phyloP scores from a whole-genome alignment of 2,888 invertebrate species.

The Chymomyza caudatula region DNA sequence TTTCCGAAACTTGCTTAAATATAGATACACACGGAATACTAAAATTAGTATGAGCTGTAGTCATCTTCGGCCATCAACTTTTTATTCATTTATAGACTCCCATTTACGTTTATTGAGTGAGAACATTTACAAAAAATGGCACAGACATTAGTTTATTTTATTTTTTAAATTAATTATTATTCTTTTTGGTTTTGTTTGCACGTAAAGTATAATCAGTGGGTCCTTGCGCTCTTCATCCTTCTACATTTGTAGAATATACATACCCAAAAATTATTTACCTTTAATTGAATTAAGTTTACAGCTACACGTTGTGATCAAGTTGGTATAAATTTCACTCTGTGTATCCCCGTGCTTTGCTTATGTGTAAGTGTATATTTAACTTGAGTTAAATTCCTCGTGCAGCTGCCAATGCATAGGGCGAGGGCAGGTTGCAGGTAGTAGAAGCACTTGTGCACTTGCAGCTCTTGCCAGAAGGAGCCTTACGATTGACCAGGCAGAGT shows the following conservation, averaged over 20 bases:
- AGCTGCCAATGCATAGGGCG: slow-evolving; percentile 18
- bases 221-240: neutral
- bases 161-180: neutral
- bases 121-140: slow-evolving; percentile 34
- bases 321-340: neutral
- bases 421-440: slow-evolving; percentile 60
- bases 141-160: slow-evolving; percentile 18
- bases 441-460: slow-evolving; percentile 76
- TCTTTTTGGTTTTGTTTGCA: slow-evolving; percentile 4
- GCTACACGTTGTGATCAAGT: no score
- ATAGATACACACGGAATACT: no score
- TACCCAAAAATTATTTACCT: slow-evolving; percentile 58
- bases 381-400: slow-evolving; percentile 19
- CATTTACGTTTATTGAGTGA: slow-evolving; percentile 30
- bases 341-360: neutral
- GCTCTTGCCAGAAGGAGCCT: slow-evolving; percentile 76
- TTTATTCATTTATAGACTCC: neutral
- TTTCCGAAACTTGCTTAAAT: no score
- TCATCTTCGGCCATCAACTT: no score
- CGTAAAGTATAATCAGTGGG: neutral
- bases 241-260: slow-evolving; percentile 34
- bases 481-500: slow-evolving; percentile 83
- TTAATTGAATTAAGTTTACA: slow-evolving; percentile 11
- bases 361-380: neutral
- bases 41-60: no score